Evolutionary conservation across 1,140 invertebrate species (phyloP), one percentile per base, ranked within the genome.

Genomic region (Ericerus pela): DNA sequence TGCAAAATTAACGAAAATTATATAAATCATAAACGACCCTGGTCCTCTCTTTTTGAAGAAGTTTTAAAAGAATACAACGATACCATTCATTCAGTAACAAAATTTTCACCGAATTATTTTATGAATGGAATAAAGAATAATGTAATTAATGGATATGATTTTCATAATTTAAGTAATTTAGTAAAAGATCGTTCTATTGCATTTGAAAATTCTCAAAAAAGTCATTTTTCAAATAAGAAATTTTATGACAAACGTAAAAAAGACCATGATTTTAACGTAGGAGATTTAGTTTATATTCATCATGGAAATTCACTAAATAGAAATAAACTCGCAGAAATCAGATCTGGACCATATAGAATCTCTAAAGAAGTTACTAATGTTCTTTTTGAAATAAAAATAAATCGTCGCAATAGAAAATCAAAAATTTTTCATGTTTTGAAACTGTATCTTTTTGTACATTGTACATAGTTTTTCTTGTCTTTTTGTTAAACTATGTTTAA

Each of bases 21-120:
- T n/a, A n/a, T 57, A 66, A 63, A 59, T 26, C 20, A 47, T 41
- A 59, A 58, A 59, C 55, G 26, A 61, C 59, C 65, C 51, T 69
- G 67, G 69, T 62, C 68, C 62, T 66, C 64, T 8, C 64, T 69
- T 51, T 68, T 66, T 33, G 54, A 62, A 28, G 55, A 66, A 56
- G 69, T 67, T 60, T 55, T 66, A 60, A 38, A 66, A 12, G 65
- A 61, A 60, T 69, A 68, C 61, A 68, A 69, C 62, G 59, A 67
- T 20, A 69, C 66, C 6, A 60, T 60, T 47, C 67, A 68, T 52
- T 54, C 63, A 52, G 62, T 66, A 5, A 67, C 66, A 43, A 62
- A 61, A 11, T n/a, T n/a, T n/a, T n/a, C n/a, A n/a, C n/a, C n/a
- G n/a, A n/a, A n/a, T n/a, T n/a, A n/a, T n/a, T n/a, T 67, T 55